These are phyloP conservation scores for Oncorhynchus tshawytscha DNA, from an alignment of 2,113 vertebrate species.

Conservation along the genomic window DNA sequence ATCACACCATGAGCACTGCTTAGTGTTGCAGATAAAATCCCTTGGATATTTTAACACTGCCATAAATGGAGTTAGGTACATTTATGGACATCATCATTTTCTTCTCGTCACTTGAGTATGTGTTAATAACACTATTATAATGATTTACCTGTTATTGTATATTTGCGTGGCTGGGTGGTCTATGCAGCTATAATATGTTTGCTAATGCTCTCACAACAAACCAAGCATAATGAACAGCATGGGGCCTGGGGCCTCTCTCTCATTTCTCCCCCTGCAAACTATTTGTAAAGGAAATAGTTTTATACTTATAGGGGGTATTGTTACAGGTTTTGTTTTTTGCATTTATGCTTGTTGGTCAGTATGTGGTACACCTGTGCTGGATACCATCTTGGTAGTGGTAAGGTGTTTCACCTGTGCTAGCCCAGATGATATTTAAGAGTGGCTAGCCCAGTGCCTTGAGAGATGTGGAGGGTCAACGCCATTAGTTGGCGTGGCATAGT, in stretches of 20 bases:
- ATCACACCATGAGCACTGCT: not conserved
- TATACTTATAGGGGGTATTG: conserved; percentile 73
- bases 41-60: not conserved
- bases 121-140: not conserved
- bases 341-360: too few relatives aligned
- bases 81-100: too few relatives aligned
- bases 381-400: too few relatives aligned
- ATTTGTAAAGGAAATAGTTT: conserved; percentile 73
- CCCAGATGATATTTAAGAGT: too few relatives aligned
- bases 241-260: not conserved
- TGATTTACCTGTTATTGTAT: not conserved
- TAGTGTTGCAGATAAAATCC: not conserved
- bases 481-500: too few relatives aligned
- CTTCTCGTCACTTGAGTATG: not conserved
- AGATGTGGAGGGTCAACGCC: too few relatives aligned
- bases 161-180: not conserved
- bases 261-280: conserved; percentile 65
- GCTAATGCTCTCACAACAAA: not conserved
- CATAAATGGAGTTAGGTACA: not conserved
- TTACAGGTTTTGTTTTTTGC: conserved; percentile 34
- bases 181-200: not conserved
- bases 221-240: not conserved
- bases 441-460: too few relatives aligned
- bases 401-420: too few relatives aligned
- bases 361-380: too few relatives aligned